These are phyloP conservation scores for Bombus vancouverensis DNA, from an alignment of 1,140 invertebrate species.

Conservation along the genomic window DNA sequence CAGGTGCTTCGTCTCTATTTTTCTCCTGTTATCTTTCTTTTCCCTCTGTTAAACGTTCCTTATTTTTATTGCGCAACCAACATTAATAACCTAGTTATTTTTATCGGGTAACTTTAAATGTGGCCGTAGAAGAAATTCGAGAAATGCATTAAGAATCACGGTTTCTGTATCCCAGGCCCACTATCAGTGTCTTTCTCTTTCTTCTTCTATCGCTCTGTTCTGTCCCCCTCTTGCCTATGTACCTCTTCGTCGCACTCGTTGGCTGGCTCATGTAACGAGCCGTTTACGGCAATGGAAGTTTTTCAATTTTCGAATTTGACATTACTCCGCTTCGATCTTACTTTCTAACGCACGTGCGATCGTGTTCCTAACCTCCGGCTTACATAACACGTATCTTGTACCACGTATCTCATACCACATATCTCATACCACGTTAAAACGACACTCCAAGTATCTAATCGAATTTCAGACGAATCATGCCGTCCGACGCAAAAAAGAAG, in stretches of 20 bases:
- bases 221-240: not conserved
- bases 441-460: not conserved
- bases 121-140: not conserved
- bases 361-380: conserved; percentile 49
- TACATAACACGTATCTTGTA: conserved; percentile 46
- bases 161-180: not conserved
- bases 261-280: conserved; percentile 21
- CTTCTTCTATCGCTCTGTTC: not conserved
- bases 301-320: conserved; percentile 14
- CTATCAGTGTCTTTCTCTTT: not conserved
- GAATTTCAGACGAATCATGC: conserved; percentile 86
- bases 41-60: not conserved
- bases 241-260: not conserved
- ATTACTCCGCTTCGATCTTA: not conserved
- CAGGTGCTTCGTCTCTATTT: conserved; percentile 15
- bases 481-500: conserved; percentile 98
- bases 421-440: not conserved
- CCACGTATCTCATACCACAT: not conserved
- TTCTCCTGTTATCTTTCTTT: not conserved
- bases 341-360: conserved; percentile 14
- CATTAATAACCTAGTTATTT: not conserved
- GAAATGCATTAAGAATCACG: not conserved
- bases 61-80: not conserved
- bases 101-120: not conserved
- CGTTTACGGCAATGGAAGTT: conserved; percentile 39